Evolutionary conservation across 1,140 invertebrate genomes (phyloP), one percentile per base, ranked within the genome.

Genomic region (Schlechtendalia chinensis): DNA sequence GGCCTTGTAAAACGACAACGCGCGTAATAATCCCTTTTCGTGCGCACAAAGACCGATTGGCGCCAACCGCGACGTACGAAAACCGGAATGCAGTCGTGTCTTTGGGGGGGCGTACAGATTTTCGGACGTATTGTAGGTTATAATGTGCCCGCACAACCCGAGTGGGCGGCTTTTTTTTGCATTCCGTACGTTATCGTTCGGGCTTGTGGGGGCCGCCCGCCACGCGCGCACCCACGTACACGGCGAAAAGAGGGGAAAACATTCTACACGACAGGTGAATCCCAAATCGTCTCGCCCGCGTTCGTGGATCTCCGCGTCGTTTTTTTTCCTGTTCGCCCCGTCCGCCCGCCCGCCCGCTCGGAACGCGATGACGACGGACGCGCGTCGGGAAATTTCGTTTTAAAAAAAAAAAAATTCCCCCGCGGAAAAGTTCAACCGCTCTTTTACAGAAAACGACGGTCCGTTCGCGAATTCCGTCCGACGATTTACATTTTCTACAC

Each of bases 11-110:
- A 63, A 59, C n/a, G n/a, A n/a, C n/a, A 29, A 39, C 53, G 53
- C 32, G n/a, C n/a, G n/a, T n/a, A n/a, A 61, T 77, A 58, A 79
- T 63, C 75, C 75, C 75, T 79, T 79, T 79, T 50, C n/a, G 58
- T 79, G 14, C 24, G 12, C 12, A 79, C 75, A 79, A 79, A 79
- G 75, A 79, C 75, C 58, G 47, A 63, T 79, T 79, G 75, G 75
- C 75, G 75, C 75, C 75, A 79, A 79, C 75, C 58, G 61, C 59
- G 61, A 63, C 75, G 61, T 50, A 27, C 32, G 24, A 63, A 63
- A 79, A 79, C n/a, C 63, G 75, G 75, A 79, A 79, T 79, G 75
- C 75, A 5, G 10, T 32, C 39, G 19, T 67, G 24, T 71, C 12
- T 71, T 19, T 39, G 3, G 8, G 8, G 32, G 32, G 32, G 32